Base-by-base conservation (phyloP, 1,140 invertebrate species). In the Procambarus virginalis region DNA sequence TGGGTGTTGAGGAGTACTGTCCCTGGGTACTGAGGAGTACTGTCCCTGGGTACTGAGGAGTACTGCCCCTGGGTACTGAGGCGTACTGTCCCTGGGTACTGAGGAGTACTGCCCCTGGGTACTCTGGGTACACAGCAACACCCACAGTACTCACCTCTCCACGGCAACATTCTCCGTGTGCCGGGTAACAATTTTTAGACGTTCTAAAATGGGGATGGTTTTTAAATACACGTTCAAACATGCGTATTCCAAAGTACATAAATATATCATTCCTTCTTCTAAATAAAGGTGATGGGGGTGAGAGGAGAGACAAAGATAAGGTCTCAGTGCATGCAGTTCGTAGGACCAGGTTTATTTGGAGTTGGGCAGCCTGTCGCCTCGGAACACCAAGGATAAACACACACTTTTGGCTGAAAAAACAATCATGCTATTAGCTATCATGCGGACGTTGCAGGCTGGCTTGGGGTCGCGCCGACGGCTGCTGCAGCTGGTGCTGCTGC, bases 371-470 rank as follows among this genome's bases (percentile, higher is more conserved):
- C 58, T 82, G 80, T 82, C 80, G 58, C 80, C 80, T 58, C 58
- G 58, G 80, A 82, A 82, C 80, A 82, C 80, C 46, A 8, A 60
- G 58, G 12, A 45, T 82, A 82, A 82, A 82, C 80, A 82, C 80
- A 82, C 80, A 82, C 12, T 64, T 82, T 82, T 64, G 80, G 58
- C 80, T 82, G 80, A 82, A 68, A 68, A 82, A 82, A 82, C 80
- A 82, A 82, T 82, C 80, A 82, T 9, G 22, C 80, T 82, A 82
- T 82, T 82, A 82, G 80, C 80, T 82, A 82, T 82, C 80, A 82
- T 51, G 48, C 22, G 58, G 55, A 82, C 80, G 80, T 82, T 82
- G 80, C 80, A 82, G 80, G 46, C 12, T 80, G 48, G 58, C 20
- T 8, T 51, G 10, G 79, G 78, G 48, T 4, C 2, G 49, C n/a